Percentiles rank a stretch among this genome's conserved stretches.
Evolutionary conservation across 1,140 invertebrate species (phyloP).

Genomic region (Philotrypesis tridentata): DNA sequence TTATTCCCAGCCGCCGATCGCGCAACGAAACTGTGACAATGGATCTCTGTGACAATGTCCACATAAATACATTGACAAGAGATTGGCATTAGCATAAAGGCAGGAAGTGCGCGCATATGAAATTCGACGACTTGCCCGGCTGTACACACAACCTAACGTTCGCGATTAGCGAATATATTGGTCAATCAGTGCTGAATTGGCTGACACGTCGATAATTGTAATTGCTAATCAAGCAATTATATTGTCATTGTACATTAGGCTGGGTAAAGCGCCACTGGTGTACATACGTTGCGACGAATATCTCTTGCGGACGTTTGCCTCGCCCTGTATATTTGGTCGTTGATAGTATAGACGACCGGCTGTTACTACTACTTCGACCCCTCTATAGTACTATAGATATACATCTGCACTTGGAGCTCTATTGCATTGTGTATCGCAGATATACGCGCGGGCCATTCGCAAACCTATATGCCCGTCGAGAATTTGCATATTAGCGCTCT

Average conservation of each 20-base stretch:
- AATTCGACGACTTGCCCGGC: not conserved
- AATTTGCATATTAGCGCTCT: slow-evolving; percentile 5
- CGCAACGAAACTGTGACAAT: too few relatives aligned
- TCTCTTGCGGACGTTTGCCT: not conserved
- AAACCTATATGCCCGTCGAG: not conserved
- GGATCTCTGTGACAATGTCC: too few relatives aligned
- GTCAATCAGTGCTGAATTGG: slow-evolving; percentile 30
- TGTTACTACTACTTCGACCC: not conserved
- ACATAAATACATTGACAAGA: too few relatives aligned
- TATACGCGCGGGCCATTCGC: not conserved
- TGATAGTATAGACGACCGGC: not conserved
- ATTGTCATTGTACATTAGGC: slow-evolving; percentile 7
- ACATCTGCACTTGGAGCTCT: not conserved
- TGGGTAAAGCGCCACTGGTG: not conserved
- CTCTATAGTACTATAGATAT: not conserved
- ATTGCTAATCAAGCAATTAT: slow-evolving; percentile 39
- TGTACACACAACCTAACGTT: not conserved
- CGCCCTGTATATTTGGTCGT: not conserved
- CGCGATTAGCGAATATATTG: slow-evolving; percentile 40
- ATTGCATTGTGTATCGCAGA: not conserved
- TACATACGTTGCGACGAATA: not conserved
- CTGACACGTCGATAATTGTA: slow-evolving; percentile 42
- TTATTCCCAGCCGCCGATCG: too few relatives aligned
- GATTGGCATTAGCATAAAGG: not conserved
- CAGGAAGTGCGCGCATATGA: not conserved